These are phyloP conservation scores for Linnaemya vulpina DNA, from an alignment of 2,888 invertebrate genomes.

Conservation along the genomic window DNA sequence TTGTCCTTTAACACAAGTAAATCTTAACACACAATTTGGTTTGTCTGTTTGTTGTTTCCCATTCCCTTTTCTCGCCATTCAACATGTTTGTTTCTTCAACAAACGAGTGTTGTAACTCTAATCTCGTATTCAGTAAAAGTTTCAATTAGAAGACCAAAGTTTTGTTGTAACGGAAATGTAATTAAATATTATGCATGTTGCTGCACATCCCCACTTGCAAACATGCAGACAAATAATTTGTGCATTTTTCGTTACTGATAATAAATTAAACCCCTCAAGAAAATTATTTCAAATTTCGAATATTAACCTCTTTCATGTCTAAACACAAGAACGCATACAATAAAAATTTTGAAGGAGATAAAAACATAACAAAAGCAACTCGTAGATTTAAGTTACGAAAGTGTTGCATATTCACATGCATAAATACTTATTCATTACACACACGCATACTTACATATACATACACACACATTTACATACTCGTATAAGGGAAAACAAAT, in stretches of 20 bases:
- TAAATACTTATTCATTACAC: conserved; percentile 65
- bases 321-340: conserved; percentile 10
- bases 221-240: neutral
- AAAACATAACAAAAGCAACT: conserved; percentile 24
- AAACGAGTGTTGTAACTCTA: neutral
- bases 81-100: conserved; percentile 23
- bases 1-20: neutral
- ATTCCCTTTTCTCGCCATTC: neutral
- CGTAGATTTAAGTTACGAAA: conserved; percentile 66
- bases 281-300: conserved; percentile 17
- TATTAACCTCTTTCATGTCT: conserved; percentile 24
- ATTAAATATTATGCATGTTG: conserved; percentile 67
- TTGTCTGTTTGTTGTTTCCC: neutral
- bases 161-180: conserved; percentile 69
- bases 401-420: conserved; percentile 70
- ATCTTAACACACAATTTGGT: neutral
- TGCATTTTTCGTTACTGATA: neutral
- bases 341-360: neutral
- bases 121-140: conserved; percentile 15
- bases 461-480: neutral
- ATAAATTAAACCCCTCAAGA: conserved; percentile 15
- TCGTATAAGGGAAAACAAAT: neutral
- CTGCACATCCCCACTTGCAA: conserved; percentile 16
- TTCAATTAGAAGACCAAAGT: conserved; percentile 33
- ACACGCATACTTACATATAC: conserved; percentile 30